A percentile compares a stretch with the other conserved stretches of the same genome.
phyloP scores from a whole-genome alignment of 2,888 invertebrate genomes.

The Mimachlamys varia region DNA sequence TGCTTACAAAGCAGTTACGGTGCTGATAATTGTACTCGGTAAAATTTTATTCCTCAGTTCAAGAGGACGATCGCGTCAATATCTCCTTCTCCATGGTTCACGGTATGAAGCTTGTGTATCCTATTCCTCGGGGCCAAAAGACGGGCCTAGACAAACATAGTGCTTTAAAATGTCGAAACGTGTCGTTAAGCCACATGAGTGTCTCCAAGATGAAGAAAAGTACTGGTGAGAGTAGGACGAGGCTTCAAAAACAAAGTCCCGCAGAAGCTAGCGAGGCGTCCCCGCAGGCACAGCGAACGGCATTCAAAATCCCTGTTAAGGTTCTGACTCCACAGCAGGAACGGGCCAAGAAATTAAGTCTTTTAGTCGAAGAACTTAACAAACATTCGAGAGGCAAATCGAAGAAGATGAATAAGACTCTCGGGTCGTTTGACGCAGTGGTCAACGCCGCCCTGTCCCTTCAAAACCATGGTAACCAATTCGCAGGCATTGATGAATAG shows the following conservation, averaged over 20 bases:
- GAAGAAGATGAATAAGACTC: not conserved
- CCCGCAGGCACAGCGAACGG: not conserved
- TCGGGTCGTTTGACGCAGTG: conserved; percentile 41
- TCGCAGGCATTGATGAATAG: not conserved
- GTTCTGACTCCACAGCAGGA: conserved; percentile 17
- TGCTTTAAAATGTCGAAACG: not conserved
- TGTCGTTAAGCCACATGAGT: not conserved
- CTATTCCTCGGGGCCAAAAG: conserved; percentile 39
- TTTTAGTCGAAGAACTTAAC: conserved; percentile 45
- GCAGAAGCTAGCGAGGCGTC: not conserved
- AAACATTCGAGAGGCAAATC: not conserved
- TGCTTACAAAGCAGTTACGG: too few species aligned
- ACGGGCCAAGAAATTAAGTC: conserved; percentile 37
- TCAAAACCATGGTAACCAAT: not conserved
- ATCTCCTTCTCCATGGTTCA: conserved; percentile 58
- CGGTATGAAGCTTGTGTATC: conserved; percentile 55
- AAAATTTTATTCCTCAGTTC: not conserved
- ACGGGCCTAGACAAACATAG: not conserved
- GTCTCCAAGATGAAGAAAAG: not conserved
- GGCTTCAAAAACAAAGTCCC: not conserved
- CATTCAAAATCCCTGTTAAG: not conserved
- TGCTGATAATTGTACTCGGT: too few species aligned
- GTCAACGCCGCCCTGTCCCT: conserved; percentile 40
- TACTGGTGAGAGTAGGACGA: not conserved
- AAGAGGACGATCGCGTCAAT: conserved; percentile 41